These are phyloP conservation scores for Cephus nigrinus DNA, from an alignment of 2,888 invertebrate species.

Conservation along the genomic window DNA sequence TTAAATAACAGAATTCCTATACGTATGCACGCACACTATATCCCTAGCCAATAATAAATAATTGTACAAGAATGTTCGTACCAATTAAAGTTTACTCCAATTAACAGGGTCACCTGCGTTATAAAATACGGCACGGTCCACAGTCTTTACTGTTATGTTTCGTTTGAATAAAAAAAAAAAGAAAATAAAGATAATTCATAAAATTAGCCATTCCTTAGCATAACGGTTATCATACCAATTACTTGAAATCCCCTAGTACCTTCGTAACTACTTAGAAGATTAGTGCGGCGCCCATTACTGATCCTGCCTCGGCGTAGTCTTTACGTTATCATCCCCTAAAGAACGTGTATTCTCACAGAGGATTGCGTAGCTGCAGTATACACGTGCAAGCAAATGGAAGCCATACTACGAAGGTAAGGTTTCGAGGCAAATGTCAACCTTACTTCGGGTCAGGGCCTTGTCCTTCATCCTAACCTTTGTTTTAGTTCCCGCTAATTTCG, in stretches of 20 bases:
- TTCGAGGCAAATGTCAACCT: conserved; percentile 56
- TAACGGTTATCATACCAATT: not conserved
- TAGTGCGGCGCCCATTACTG: not conserved
- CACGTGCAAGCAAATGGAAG: conserved; percentile 39
- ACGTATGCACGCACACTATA: not conserved
- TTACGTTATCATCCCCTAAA: not conserved
- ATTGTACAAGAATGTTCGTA: not conserved
- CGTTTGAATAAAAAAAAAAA: not conserved
- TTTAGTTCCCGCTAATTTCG: not conserved
- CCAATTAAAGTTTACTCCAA: conserved; percentile 24
- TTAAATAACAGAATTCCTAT: not conserved
- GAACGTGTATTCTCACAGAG: not conserved
- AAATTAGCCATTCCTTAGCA: not conserved
- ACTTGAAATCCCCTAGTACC: not conserved
- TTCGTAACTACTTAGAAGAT: not conserved
- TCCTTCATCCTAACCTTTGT: conserved; percentile 34
- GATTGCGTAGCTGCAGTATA: not conserved
- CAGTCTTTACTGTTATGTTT: not conserved
- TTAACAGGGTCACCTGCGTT: conserved; percentile 14
- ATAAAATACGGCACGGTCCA: not conserved
- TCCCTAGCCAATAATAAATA: not conserved
- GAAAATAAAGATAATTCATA: not conserved
- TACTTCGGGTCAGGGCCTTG: conserved; percentile 42
- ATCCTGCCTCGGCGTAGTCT: not conserved
- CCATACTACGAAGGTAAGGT: conserved; percentile 53